Base-by-base conservation (phyloP, 2,888 invertebrate species). In the Epiblema foenella region DNA sequence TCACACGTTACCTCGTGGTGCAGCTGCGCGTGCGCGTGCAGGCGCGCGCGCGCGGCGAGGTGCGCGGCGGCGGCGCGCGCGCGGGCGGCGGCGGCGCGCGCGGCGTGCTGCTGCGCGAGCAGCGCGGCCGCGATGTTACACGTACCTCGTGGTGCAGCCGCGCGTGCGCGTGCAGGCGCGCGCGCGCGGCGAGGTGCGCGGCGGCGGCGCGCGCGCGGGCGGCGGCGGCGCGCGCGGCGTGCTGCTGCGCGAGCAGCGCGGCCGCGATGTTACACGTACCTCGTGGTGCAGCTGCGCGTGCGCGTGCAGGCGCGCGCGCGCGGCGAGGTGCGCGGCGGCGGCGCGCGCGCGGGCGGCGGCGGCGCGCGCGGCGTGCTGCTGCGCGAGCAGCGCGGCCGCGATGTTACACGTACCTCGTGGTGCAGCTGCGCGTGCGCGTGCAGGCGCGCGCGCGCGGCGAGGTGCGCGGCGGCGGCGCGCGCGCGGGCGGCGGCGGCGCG, bases 1-100 rank as follows among this genome's bases (percentile, higher is more conserved):
- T n/a, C n/a, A n/a, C n/a, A n/a, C n/a, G n/a, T 29, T n/a, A 88
- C 88, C 81, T 88, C 85, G 0, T 84, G 83, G 59, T 88, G 87
- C 24, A 88, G 78, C 2, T 84, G 84, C 18, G 78, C 67, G 78
- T 87, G 85, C 75, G 86, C 86, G 4, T 81, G 78, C 37, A 78
- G 73, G 70, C 78, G 64, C 37, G 83, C 79, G 0, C 84, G 20
- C 0, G 59, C 82, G 51, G 76, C 72, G 72, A 79, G 85, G 69
- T 85, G 85, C 72, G 80, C 78, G 69, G 81, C 79, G 8, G 79
- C 69, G 37, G 78, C 74, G 0, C 78, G 71, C 0, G 76, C 77
- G 15, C 81, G 77, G n/a, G 77, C 76, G 63, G 75, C 74, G 69
- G 75, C 74, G 69, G 77, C 76, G 70, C 70, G 84, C 77, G 79